phyloP scores from a whole-genome alignment of 2,113 vertebrate species.

The Mirounga angustirostris region DNA sequence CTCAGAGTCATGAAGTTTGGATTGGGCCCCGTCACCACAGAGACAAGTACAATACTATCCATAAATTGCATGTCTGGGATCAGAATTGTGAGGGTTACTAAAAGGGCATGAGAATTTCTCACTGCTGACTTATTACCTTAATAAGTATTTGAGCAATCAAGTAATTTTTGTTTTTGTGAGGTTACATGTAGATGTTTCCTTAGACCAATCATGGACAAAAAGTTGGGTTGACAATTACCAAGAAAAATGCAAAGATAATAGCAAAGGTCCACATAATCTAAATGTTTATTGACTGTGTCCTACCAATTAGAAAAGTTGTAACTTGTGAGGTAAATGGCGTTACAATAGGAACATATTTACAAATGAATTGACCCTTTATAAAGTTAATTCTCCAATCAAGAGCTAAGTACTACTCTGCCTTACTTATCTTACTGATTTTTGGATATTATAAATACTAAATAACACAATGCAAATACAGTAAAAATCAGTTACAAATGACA shows the following conservation, averaged over 20 bases:
- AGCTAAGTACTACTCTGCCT: not conserved
- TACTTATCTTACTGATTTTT: not conserved
- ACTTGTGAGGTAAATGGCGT: not conserved
- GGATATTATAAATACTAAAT: not conserved
- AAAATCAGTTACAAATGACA: conserved; percentile 11
- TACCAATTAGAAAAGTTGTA: not conserved
- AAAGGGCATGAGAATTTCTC: not conserved
- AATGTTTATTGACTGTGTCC: not conserved
- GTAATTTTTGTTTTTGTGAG: not conserved
- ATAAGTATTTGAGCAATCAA: not conserved
- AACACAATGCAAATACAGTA: not conserved
- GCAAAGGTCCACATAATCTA: not conserved
- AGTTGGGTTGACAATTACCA: not conserved
- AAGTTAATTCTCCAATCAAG: not conserved
- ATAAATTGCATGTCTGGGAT: not conserved
- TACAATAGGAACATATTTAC: not conserved
- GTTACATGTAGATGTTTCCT: not conserved
- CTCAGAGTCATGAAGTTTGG: not conserved
- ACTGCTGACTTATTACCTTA: not conserved
- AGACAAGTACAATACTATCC: not conserved
- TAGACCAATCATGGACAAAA: not conserved
- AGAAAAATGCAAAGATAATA: not conserved
- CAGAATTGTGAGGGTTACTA: not conserved
- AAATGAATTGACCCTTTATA: not conserved
- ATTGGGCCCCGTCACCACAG: not conserved